These are phyloP conservation scores for Triplophysa yarkandensis DNA, from an alignment of 2,797 vertebrate genomes.

Conservation along the genomic window DNA sequence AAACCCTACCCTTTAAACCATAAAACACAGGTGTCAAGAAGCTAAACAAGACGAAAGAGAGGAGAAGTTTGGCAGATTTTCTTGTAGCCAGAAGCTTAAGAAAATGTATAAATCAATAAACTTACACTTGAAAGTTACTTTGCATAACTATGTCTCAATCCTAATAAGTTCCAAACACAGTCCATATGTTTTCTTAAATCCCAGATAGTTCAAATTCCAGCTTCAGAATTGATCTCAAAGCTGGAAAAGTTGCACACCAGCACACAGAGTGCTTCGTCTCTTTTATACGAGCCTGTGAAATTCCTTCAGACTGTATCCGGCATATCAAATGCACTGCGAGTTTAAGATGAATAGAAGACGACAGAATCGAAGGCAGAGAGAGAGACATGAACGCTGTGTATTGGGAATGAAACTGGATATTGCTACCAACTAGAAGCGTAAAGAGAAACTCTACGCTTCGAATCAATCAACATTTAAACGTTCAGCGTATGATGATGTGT, in stretches of 20 bases:
- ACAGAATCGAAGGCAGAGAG: conserved; percentile 31
- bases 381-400: conserved; percentile 5
- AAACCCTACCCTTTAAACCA: conserved; percentile 35
- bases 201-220: not conserved
- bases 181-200: not conserved
- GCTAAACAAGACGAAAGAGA: conserved; percentile 6
- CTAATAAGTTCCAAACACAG: not conserved
- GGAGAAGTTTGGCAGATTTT: conserved; percentile 23
- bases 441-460: conserved; percentile 28
- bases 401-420: conserved; percentile 39
- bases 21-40: conserved; percentile 25
- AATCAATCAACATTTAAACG: conserved; percentile 53
- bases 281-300: conserved; percentile 29
- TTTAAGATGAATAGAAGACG: conserved; percentile 35
- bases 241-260: conserved; percentile 3
- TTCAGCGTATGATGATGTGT: not conserved
- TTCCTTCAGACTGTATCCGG: conserved; percentile 22
- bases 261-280: conserved; percentile 12
- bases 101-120: conserved; percentile 2
- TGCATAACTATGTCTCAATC: not conserved
- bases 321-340: conserved; percentile 23
- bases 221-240: not conserved
- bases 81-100: conserved; percentile 32
- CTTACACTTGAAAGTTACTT: not conserved
- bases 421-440: conserved; percentile 18